Evolutionary conservation across 2,888 invertebrate genomes (phyloP), one percentile per base, ranked within the genome.

Genomic region (Euzophera pinguis): DNA sequence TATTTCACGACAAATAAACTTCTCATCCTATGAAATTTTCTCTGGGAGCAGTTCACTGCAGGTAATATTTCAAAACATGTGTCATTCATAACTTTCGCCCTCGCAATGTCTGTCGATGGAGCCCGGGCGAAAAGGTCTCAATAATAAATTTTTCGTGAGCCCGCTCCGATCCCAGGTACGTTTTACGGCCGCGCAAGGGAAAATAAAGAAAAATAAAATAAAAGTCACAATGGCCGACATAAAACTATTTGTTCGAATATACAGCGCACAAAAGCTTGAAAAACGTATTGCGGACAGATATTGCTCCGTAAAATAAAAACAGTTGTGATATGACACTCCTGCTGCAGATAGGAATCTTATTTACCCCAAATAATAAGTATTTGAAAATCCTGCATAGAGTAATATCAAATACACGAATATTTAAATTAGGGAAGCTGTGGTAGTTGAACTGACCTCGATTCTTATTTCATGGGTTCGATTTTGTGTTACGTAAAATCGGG

Each of bases 41-140:
- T 74, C 70, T 72, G 77, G 80, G 71, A 84, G 84, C 82, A 82
- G 84, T 85, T 85, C 81, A 82, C 77, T 87, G 84, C 84, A 85
- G 87, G 89, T 86, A 87, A 90, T 90, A 89, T 90, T 89, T 90
- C 90, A 89, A 90, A 90, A 90, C 89, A 90, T 88, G 86, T 89
- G 89, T 90, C 89, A 89, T 90, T 90, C 89, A 89, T 89, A 90
- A 90, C 86, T 90, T 90, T 87, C 81, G 78, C 88, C 79, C 86
- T 86, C 84, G 89, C 88, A 89, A 89, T 90, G 89, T 90, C 88
- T 88, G 89, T 88, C 90, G 88, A 89, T 88, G 84, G 86, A 83
- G 81, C 80, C 73, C 76, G 78, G 81, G 85, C 81, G 82, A 84
- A 88, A 89, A 88, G 90, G 89, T 88, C 88, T 84, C 85, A 84